These are phyloP conservation scores for Chaenodraco wilsoni DNA, from an alignment of 2,797 vertebrate species.

Conservation along the genomic window DNA sequence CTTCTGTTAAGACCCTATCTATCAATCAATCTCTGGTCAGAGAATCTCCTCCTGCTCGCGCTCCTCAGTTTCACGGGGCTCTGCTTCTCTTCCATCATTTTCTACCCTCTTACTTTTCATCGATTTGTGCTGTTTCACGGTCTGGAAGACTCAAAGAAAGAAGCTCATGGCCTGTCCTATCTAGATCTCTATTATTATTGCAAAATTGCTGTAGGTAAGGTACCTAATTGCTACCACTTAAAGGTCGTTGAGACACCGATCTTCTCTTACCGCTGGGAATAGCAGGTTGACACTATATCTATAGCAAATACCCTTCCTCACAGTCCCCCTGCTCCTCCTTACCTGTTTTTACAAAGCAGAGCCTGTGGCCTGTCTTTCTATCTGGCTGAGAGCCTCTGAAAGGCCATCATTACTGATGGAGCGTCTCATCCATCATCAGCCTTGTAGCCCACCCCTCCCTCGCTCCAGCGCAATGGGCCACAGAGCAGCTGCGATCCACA, in stretches of 20 bases:
- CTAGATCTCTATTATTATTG: slow-evolving; percentile 51
- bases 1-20: slow-evolving; percentile 53
- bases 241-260: slow-evolving; percentile 36
- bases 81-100: slow-evolving; percentile 57
- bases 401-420: slow-evolving; percentile 80
- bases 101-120: slow-evolving; percentile 62
- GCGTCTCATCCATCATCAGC: slow-evolving; percentile 77
- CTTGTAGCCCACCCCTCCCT: slow-evolving; percentile 67
- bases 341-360: slow-evolving; percentile 68
- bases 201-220: slow-evolving; percentile 53
- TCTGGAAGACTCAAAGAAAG: slow-evolving; percentile 45
- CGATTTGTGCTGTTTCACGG: slow-evolving; percentile 58
- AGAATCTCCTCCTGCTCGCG: slow-evolving; percentile 38
- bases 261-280: slow-evolving; percentile 47
- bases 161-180: slow-evolving; percentile 21
- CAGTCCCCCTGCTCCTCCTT: slow-evolving; percentile 26
- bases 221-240: slow-evolving; percentile 37
- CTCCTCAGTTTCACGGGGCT: slow-evolving; percentile 46
- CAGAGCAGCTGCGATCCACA: slow-evolving; percentile 59
- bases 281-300: slow-evolving; percentile 46
- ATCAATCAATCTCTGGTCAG: slow-evolving; percentile 58
- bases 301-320: slow-evolving; percentile 34
- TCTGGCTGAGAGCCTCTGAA: slow-evolving; percentile 73
- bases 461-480: slow-evolving; percentile 15
- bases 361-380: slow-evolving; percentile 65